phyloP scores from a whole-genome alignment of 1,140 invertebrate species.

The Triops cancriformis region DNA sequence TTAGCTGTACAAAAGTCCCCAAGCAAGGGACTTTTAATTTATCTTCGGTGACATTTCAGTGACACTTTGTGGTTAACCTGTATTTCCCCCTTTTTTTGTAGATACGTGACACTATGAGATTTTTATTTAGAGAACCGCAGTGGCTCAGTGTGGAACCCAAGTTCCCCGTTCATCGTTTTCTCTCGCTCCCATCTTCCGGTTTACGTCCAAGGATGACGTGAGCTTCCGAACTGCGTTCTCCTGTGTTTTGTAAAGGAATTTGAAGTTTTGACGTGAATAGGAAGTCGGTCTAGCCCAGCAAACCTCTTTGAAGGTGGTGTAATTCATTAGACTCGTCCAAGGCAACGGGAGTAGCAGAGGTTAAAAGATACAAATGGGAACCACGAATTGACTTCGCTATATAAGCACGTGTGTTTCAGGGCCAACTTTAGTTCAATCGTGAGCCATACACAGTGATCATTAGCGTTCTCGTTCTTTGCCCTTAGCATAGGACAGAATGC shows the following conservation, averaged over 20 bases:
- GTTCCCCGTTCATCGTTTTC: background rate
- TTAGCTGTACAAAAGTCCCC: background rate
- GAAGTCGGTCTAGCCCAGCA: background rate
- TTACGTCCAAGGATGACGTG: background rate
- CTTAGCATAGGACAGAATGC: background rate
- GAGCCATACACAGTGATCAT: background rate
- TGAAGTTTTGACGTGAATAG: background rate
- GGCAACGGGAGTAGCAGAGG: background rate
- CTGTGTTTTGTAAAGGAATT: background rate
- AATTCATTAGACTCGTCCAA: background rate
- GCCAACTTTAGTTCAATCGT: background rate
- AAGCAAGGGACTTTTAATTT: background rate
- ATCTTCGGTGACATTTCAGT: background rate
- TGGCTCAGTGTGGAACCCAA: background rate
- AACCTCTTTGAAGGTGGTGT: no score
- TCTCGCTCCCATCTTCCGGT: background rate
- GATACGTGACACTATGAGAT: no score
- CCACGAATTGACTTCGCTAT: background rate
- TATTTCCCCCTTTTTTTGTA: no score
- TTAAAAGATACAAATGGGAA: background rate
- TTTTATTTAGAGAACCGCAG: no score
- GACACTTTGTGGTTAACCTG: background rate
- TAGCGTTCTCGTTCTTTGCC: background rate
- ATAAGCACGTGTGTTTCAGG: conserved; percentile 4
- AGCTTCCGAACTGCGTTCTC: background rate